A percentile compares a stretch with the other conserved stretches of the same genome.
phyloP scores from a whole-genome alignment of 53 echinoderm and acorn worm species.

The Henricia sp. region DNA sequence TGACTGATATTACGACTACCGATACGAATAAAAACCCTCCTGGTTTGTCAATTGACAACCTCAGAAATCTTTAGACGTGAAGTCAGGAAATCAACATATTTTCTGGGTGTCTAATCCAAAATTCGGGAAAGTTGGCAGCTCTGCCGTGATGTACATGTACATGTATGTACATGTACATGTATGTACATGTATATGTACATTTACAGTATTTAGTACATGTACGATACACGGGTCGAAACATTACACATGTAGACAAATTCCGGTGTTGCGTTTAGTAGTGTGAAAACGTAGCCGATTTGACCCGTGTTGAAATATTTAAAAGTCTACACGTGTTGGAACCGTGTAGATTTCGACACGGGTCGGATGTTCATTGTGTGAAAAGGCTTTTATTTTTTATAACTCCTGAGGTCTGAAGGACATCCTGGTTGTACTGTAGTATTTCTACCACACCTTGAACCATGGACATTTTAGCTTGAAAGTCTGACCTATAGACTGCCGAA shows the following conservation, averaged over 20 bases:
- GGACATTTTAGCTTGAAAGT: background rate
- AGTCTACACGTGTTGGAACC: too few species aligned
- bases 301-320: too few species aligned
- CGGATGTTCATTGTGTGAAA: background rate
- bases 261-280: too few species aligned
- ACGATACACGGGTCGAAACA: background rate
- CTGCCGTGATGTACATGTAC: background rate
- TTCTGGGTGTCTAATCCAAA: background rate
- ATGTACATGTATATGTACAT: background rate
- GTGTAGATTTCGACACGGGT: too few species aligned
- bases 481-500: background rate
- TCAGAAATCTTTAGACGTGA: too few species aligned
- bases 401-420: background rate
- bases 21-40: too few species aligned
- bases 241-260: background rate
- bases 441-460: background rate
- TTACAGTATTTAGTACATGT: background rate
- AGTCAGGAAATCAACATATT: too few species aligned
- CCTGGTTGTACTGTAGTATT: background rate
- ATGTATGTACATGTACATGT: background rate
- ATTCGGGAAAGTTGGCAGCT: background rate
- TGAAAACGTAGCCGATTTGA: too few species aligned
- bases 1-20: too few species aligned
- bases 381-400: background rate
- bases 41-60: too few species aligned